Percentiles rank a stretch among this genome's conserved stretches.
Evolutionary conservation across 2,797 vertebrate species (phyloP).

Genomic region (Thripadectes ignobilis): DNA sequence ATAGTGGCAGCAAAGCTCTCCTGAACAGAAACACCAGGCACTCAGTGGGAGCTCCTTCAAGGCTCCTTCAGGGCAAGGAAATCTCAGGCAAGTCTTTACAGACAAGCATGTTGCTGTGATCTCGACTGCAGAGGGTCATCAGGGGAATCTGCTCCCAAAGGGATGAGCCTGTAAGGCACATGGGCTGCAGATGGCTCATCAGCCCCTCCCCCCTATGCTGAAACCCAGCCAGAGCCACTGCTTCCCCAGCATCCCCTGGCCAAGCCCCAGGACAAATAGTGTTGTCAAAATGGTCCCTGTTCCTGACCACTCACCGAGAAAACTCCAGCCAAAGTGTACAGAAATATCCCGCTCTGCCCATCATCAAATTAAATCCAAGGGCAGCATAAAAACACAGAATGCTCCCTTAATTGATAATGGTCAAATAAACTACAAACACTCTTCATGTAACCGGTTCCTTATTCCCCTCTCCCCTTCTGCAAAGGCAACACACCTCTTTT

Average conservation of each 20-base stretch:
- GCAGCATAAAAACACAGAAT: conserved; percentile 27
- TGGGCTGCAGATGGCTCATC: not conserved
- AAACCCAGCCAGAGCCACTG: not conserved
- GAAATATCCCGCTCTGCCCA: not conserved
- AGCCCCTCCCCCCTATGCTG: not conserved
- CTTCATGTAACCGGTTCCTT: not conserved
- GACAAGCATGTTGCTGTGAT: not conserved
- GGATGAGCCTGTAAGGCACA: fast-evolving
- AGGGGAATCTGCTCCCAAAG: not conserved
- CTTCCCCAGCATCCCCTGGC: not conserved
- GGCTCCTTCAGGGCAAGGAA: not conserved
- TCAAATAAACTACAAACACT: not conserved
- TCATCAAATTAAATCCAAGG: not conserved
- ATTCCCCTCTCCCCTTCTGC: not conserved
- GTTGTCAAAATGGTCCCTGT: not conserved
- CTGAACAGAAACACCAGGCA: not conserved
- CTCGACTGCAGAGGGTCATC: fast-evolving
- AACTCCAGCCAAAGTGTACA: not conserved
- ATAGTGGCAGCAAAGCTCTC: not conserved
- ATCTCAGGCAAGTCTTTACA: not conserved
- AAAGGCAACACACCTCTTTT: conserved; percentile 14
- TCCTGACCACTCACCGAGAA: not conserved
- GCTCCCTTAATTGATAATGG: conserved; percentile 52
- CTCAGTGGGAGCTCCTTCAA: not conserved
- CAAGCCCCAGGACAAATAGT: not conserved